Evolutionary conservation across 2,888 invertebrate species (phyloP).

Genomic region (Heliothis peltigera): DNA sequence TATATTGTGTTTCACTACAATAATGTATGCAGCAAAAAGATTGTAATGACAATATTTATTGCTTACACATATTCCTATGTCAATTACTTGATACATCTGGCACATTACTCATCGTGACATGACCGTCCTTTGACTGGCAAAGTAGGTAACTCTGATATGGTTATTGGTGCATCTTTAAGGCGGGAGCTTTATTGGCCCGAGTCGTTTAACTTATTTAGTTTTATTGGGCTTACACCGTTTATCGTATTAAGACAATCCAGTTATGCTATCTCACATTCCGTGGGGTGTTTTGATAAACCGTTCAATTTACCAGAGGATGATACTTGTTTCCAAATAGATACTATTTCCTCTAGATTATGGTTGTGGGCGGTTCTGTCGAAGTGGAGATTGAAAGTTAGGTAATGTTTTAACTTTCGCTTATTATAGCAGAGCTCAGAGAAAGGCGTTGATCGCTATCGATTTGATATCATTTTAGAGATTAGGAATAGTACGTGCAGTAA

Average conservation of each 20-base stretch:
- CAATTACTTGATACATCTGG: constrained; percentile 75
- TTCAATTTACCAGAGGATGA: constrained; percentile 76
- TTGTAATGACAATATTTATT: constrained; percentile 72
- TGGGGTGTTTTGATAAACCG: constrained; percentile 80
- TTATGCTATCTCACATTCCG: constrained; percentile 77
- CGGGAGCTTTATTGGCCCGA: constrained; percentile 78
- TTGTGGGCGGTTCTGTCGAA: constrained; percentile 37
- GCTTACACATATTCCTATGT: constrained; percentile 70
- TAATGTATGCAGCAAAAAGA: constrained; percentile 66
- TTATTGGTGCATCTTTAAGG: constrained; percentile 72
- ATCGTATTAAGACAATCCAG: constrained; percentile 84
- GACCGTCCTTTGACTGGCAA: constrained; percentile 42
- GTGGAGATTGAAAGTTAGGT: constrained; percentile 49
- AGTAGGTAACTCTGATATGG: constrained; percentile 69
- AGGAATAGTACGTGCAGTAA: constrained; percentile 3
- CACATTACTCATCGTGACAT: constrained; percentile 73
- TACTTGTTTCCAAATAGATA: constrained; percentile 55
- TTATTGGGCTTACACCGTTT: constrained; percentile 85
- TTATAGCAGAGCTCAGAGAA: constrained; percentile 36
- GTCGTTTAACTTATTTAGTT: constrained; percentile 87
- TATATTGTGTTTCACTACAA: constrained; percentile 59
- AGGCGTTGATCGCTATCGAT: constrained; percentile 35
- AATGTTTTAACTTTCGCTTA: constrained; percentile 49
- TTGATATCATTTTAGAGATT: constrained; percentile 25
- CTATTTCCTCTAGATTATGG: constrained; percentile 54